phyloP scores from a whole-genome alignment of 2,888 invertebrate species.

The Lymantria monacha region DNA sequence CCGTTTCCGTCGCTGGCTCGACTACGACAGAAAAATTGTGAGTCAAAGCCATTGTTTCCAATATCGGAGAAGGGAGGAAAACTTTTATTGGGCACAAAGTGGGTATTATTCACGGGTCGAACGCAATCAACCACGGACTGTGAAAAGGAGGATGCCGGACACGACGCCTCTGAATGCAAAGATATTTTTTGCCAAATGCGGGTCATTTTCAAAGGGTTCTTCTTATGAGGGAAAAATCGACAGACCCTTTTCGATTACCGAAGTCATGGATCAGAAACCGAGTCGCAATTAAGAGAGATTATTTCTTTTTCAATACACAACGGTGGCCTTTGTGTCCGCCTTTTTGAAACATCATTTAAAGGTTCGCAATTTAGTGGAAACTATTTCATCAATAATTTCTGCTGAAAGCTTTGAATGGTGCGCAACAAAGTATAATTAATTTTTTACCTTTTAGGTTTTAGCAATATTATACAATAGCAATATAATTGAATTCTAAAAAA shows the following conservation, averaged over 20 bases:
- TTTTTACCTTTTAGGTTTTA: neutral
- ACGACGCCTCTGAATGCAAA: slow-evolving; percentile 75
- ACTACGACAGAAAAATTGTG: slow-evolving; percentile 67
- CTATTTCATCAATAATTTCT: slow-evolving; percentile 23
- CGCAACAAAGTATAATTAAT: neutral
- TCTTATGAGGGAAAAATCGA: slow-evolving; percentile 66
- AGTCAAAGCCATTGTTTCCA: slow-evolving; percentile 79
- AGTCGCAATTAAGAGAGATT: slow-evolving; percentile 70
- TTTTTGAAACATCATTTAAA: slow-evolving; percentile 33
- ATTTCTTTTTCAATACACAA: slow-evolving; percentile 49
- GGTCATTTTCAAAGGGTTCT: slow-evolving; percentile 75
- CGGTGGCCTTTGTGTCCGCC: slow-evolving; percentile 41
- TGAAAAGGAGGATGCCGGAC: slow-evolving; percentile 59
- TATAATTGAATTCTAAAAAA: too few relatives aligned
- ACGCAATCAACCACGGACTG: slow-evolving; percentile 67
- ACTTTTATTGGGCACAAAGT: slow-evolving; percentile 80
- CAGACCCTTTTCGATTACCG: slow-evolving; percentile 72
- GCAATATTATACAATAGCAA: too few relatives aligned
- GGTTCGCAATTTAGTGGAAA: slow-evolving; percentile 28
- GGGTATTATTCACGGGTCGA: slow-evolving; percentile 74
- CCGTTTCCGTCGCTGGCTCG: slow-evolving; percentile 50
- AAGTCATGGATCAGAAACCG: slow-evolving; percentile 60
- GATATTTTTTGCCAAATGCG: slow-evolving; percentile 75
- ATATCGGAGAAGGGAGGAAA: slow-evolving; percentile 67
- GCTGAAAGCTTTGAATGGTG: neutral